A percentile compares a stretch with the other conserved stretches of the same genome.
phyloP scores from a whole-genome alignment of 2,113 vertebrate species.

The Planiliza haematocheilus region DNA sequence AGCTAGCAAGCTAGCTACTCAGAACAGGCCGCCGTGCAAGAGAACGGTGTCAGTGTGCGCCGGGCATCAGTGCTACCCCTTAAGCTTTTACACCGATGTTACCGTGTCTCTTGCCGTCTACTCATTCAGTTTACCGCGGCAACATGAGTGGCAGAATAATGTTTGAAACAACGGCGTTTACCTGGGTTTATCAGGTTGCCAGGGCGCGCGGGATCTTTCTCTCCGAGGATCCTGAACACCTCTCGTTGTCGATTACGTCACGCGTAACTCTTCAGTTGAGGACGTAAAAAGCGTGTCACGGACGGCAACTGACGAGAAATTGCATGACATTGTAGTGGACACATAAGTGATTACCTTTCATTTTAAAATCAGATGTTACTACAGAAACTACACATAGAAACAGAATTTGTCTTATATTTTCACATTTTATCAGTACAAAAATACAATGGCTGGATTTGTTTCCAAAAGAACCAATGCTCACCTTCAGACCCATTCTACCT shows the following conservation, averaged over 20 bases:
- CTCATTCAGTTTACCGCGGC: slow-evolving; percentile 38
- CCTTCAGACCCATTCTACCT: too few species aligned
- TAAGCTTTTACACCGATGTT: slow-evolving; percentile 28
- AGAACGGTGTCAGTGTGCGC: slow-evolving; percentile 72
- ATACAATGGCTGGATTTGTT: too few species aligned
- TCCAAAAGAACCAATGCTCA: too few species aligned
- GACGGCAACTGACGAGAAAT: not conserved
- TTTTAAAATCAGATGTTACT: too few species aligned
- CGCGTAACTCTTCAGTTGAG: slow-evolving; percentile 70
- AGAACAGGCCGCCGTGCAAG: slow-evolving; percentile 75
- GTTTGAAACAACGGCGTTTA: slow-evolving; percentile 73
- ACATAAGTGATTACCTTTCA: too few species aligned
- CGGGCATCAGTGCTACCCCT: slow-evolving; percentile 69
- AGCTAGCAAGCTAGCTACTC: slow-evolving; percentile 73
- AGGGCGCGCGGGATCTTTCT: slow-evolving; percentile 86
- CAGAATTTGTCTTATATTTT: too few species aligned
- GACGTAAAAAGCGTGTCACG: slow-evolving; percentile 67
- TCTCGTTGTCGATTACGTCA: slow-evolving; percentile 85
- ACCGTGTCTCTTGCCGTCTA: slow-evolving; percentile 36
- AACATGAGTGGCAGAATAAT: slow-evolving; percentile 52
- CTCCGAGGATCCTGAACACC: slow-evolving; percentile 87
- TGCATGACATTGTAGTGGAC: too few species aligned
- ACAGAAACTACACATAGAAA: too few species aligned
- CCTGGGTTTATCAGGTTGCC: slow-evolving; percentile 84
- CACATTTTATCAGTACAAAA: too few species aligned